phyloP scores from a whole-genome alignment of 2,888 invertebrate genomes.

The Tolmerus cingulatus region DNA sequence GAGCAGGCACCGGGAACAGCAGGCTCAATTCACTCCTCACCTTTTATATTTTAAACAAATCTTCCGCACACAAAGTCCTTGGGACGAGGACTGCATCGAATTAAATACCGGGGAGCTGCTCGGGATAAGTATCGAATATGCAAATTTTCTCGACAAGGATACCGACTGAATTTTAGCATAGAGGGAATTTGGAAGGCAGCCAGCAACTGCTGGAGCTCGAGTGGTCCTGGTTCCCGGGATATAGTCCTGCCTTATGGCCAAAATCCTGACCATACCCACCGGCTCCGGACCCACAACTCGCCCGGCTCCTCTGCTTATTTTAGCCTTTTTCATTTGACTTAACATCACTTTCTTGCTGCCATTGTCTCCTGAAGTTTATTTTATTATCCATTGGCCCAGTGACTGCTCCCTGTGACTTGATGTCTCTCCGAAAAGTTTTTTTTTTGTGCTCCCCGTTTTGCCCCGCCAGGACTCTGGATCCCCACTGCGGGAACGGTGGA shows the following conservation, averaged over 20 bases:
- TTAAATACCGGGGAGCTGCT: constrained; percentile 17
- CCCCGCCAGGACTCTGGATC: neutral
- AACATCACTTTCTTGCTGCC: constrained; percentile 16
- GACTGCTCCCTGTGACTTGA: neutral
- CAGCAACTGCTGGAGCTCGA: neutral
- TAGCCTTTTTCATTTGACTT: constrained; percentile 21
- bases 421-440: neutral
- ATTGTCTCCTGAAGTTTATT: constrained; percentile 24
- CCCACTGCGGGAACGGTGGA: neutral
- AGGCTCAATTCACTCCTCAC: neutral
- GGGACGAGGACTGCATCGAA: constrained; percentile 22
- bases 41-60: neutral
- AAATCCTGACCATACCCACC: neutral
- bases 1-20: neutral
- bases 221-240: neutral
- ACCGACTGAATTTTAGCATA: constrained; percentile 2
- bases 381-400: constrained; percentile 23
- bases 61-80: constrained; percentile 12
- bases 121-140: constrained; percentile 30
- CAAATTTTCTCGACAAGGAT: constrained; percentile 6
- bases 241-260: constrained; percentile 5
- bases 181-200: neutral
- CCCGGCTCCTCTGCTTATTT: neutral
- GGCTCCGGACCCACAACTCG: neutral
- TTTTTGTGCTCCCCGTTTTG: neutral